phyloP scores from a whole-genome alignment of 2,888 invertebrate species.

The Calameuta pallipes region DNA sequence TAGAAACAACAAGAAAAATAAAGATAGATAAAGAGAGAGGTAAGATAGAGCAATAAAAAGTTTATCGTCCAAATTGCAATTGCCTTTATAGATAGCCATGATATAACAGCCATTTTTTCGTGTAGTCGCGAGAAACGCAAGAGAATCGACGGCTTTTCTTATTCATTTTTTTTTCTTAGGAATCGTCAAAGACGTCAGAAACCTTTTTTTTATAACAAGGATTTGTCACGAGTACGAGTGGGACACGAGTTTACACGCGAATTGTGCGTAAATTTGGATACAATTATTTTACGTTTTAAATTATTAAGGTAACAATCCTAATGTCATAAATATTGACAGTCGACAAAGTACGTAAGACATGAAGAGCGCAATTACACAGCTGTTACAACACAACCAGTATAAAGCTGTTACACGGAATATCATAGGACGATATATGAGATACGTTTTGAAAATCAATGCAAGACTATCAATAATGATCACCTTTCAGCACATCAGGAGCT shows the following conservation, averaged over 20 bases:
- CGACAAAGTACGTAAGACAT: not conserved
- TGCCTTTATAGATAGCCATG: conserved; percentile 42
- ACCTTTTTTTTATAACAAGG: not conserved
- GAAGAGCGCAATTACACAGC: conserved; percentile 20
- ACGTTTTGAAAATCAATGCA: conserved; percentile 45
- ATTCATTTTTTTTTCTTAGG: not conserved
- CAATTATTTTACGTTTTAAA: not conserved
- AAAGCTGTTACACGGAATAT: conserved; percentile 28
- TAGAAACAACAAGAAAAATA: not conserved
- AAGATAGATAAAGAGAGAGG: not conserved
- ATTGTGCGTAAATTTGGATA: not conserved
- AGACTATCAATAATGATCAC: conserved; percentile 52
- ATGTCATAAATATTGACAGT: not conserved
- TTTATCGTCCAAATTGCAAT: conserved; percentile 18
- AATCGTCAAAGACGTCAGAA: not conserved
- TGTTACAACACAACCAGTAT: conserved; percentile 50
- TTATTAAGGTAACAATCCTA: not conserved
- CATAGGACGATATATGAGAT: not conserved
- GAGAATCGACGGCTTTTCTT: not conserved
- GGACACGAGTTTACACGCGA: not conserved
- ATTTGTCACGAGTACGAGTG: no score
- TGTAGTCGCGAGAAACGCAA: not conserved
- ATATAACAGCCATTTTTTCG: conserved; percentile 43
- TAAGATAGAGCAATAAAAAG: not conserved
- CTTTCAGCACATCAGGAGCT: conserved; percentile 36